Conservation (phyloP, 2,113 vertebrate genomes). For the Rattus norvegicus region DNA sequence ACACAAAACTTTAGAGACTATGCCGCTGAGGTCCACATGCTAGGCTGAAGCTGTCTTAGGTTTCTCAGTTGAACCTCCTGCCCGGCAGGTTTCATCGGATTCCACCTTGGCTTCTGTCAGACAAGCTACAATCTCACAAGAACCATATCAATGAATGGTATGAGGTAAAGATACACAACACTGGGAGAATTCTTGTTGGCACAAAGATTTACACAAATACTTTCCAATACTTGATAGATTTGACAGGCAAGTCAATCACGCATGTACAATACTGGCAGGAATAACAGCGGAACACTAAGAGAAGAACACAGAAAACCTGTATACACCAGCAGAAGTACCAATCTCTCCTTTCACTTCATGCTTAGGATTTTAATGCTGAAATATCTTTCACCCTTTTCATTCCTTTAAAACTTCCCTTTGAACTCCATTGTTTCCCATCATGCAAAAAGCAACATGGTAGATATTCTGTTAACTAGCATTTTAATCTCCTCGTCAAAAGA, state of each 20-base stretch:
- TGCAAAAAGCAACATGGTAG: neutral
- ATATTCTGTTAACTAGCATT: neutral
- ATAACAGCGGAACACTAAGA: neutral
- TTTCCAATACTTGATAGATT: constrained; percentile 42
- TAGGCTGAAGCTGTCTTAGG: neutral
- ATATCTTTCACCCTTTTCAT: neutral
- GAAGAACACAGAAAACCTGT: neutral
- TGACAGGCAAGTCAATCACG: constrained; percentile 14
- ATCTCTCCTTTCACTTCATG: neutral
- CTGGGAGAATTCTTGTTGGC: constrained; percentile 58
- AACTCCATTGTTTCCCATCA: neutral
- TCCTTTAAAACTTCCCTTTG: neutral
- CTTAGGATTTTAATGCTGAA: neutral
- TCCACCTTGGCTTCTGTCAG: constrained; percentile 31
- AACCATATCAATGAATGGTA: constrained; percentile 24
- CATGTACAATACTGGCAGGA: constrained; percentile 59
- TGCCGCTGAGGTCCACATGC: neutral
- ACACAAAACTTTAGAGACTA: constrained; percentile 43
- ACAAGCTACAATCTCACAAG: constrained; percentile 48
- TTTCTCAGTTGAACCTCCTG: neutral
- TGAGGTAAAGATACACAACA: constrained; percentile 57
- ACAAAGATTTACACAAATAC: constrained; percentile 57
- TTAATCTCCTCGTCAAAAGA: neutral
- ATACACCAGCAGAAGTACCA: neutral
- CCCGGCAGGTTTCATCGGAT: constrained; percentile 30